These are phyloP conservation scores for Tapera naevia DNA, from an alignment of 2,797 vertebrate species.

Conservation along the genomic window DNA sequence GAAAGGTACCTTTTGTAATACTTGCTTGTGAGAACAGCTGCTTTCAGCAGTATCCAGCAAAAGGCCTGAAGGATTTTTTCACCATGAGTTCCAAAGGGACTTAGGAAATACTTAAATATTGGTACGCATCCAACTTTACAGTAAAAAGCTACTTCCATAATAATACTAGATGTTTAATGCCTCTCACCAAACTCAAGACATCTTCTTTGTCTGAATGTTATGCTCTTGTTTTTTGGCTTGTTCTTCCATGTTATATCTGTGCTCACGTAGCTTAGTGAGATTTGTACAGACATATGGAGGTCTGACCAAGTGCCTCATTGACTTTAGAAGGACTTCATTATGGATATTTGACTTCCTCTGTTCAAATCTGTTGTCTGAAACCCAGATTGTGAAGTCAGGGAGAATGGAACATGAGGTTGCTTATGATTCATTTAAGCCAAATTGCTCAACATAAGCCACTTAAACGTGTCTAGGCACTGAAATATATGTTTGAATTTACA, in stretches of 20 bases:
- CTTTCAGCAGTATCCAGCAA: background rate
- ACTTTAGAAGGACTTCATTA: background rate
- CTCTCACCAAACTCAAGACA: rapidly evolving
- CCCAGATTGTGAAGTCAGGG: background rate
- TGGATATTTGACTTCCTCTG: background rate
- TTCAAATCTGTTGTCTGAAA: background rate
- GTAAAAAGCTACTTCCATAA: background rate
- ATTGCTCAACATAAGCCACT: background rate
- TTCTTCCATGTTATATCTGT: rapidly evolving
- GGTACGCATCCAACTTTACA: background rate
- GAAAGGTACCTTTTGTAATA: background rate
- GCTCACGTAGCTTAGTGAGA: background rate
- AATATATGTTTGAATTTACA: background rate
- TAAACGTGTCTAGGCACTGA: background rate
- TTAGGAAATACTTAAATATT: background rate
- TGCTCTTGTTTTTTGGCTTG: background rate
- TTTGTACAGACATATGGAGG: background rate
- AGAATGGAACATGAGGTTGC: background rate
- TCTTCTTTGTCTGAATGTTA: background rate
- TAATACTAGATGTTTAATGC: background rate
- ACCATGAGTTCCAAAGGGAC: background rate
- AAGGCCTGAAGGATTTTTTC: background rate
- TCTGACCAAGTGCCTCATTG: background rate
- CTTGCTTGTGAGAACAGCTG: background rate
- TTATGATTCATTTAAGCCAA: background rate